phyloP scores from a whole-genome alignment of 2,888 invertebrate species.

The Cepaea hortensis region DNA sequence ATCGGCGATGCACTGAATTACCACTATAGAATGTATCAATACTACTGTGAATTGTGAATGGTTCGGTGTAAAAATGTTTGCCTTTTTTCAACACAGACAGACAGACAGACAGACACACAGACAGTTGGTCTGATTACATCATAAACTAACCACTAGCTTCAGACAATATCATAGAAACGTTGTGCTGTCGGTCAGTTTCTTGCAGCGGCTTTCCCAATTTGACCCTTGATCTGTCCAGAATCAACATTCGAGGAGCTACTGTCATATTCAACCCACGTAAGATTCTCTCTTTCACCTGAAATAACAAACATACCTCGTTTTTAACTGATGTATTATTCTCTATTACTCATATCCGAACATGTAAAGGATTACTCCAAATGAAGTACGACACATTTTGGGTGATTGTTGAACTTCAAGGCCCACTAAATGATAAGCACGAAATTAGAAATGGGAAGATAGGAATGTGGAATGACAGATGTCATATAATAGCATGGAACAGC shows the following conservation, averaged over 20 bases:
- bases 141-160: neutral
- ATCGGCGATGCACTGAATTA: too few relatives aligned
- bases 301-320: neutral
- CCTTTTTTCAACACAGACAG: neutral
- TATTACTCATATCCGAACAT: too few relatives aligned
- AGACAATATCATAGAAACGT: neutral
- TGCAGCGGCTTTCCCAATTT: neutral
- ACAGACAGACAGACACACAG: conserved; percentile 3
- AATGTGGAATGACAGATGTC: neutral
- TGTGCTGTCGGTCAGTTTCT: neutral
- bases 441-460: neutral
- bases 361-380: too few relatives aligned
- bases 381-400: too few relatives aligned
- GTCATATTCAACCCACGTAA: conserved; percentile 17
- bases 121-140: neutral
- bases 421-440: neutral
- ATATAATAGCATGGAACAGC: too few relatives aligned
- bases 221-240: neutral
- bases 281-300: conserved; percentile 11
- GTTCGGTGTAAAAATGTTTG: too few relatives aligned
- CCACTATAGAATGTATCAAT: too few relatives aligned
- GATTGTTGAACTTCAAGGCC: too few relatives aligned
- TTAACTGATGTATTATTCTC: neutral
- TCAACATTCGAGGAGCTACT: neutral
- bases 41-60: too few relatives aligned